phyloP scores from a whole-genome alignment of 1,140 invertebrate species.

The Ceratoteleas bidentatus region DNA sequence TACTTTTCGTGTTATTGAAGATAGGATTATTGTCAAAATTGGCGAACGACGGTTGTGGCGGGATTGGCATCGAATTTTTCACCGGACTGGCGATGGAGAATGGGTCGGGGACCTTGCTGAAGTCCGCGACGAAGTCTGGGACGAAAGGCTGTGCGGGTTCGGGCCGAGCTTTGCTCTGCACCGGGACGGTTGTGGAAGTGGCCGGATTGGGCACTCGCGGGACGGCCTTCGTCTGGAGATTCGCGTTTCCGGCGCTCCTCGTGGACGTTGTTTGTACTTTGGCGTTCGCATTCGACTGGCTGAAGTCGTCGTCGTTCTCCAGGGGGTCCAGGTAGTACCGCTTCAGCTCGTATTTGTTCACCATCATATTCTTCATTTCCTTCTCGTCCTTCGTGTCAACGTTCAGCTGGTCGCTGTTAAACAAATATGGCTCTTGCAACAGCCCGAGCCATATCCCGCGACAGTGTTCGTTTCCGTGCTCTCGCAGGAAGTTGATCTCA shows the following conservation, averaged over 20 bases:
- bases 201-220: slow-evolving; percentile 74
- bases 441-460: slow-evolving; percentile 92
- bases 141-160: no score
- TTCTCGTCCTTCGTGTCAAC: slow-evolving; percentile 91
- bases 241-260: slow-evolving; percentile 17
- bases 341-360: slow-evolving; percentile 96
- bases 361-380: slow-evolving; percentile 94
- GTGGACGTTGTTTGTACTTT: slow-evolving; percentile 38
- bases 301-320: slow-evolving; percentile 72
- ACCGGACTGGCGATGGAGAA: slow-evolving; percentile 69
- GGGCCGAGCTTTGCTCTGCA: no score
- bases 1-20: slow-evolving; percentile 83
- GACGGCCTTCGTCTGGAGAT: slow-evolving; percentile 63
- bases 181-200: no score
- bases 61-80: slow-evolving; percentile 70
- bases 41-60: slow-evolving; percentile 83
- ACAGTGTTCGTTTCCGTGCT: slow-evolving; percentile 96
- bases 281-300: slow-evolving; percentile 19
- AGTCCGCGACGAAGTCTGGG: no score
- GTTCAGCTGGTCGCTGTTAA: slow-evolving; percentile 80
- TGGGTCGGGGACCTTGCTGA: slow-evolving; percentile 80
- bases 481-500: slow-evolving; percentile 95
- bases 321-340: slow-evolving; percentile 87
- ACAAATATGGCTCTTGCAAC: slow-evolving; percentile 76
- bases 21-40: slow-evolving; percentile 89